phyloP scores from a whole-genome alignment of 2,888 invertebrate species.

The Agonopterix subpropinquella region DNA sequence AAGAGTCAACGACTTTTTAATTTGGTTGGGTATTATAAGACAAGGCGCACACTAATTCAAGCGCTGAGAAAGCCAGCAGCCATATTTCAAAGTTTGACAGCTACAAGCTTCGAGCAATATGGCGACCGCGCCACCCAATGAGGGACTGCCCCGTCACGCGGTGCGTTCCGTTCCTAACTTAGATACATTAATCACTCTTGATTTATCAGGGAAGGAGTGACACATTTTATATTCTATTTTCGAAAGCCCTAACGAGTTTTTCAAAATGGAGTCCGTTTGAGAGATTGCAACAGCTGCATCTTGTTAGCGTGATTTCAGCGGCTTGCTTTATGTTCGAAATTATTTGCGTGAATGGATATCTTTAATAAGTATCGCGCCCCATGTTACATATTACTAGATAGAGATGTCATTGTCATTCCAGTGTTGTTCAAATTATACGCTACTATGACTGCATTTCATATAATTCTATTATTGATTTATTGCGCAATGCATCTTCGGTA shows the following conservation, averaged over 20 bases:
- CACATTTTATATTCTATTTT: constrained; percentile 75
- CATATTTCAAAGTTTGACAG: constrained; percentile 74
- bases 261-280: constrained; percentile 65
- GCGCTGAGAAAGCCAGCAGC: constrained; percentile 54
- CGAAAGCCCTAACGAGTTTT: constrained; percentile 68
- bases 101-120: constrained; percentile 72
- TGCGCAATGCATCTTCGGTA: constrained; percentile 42
- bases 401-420: constrained; percentile 42
- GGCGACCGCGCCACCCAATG: constrained; percentile 73
- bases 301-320: constrained; percentile 63
- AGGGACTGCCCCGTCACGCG: constrained; percentile 67
- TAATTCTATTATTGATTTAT: constrained; percentile 57
- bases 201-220: constrained; percentile 73
- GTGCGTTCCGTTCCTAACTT: constrained; percentile 57
- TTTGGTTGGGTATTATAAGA: constrained; percentile 59
- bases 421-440: constrained; percentile 58
- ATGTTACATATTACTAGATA: constrained; percentile 29
- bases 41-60: constrained; percentile 59
- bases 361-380: constrained; percentile 37
- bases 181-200: constrained; percentile 69
- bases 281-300: constrained; percentile 68
- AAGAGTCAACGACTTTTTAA: constrained; percentile 38
- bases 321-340: constrained; percentile 59
- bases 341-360: constrained; percentile 59
- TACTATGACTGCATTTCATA: constrained; percentile 49